Conservation (phyloP, 2,888 invertebrate species). For the Thyatira batis region DNA sequence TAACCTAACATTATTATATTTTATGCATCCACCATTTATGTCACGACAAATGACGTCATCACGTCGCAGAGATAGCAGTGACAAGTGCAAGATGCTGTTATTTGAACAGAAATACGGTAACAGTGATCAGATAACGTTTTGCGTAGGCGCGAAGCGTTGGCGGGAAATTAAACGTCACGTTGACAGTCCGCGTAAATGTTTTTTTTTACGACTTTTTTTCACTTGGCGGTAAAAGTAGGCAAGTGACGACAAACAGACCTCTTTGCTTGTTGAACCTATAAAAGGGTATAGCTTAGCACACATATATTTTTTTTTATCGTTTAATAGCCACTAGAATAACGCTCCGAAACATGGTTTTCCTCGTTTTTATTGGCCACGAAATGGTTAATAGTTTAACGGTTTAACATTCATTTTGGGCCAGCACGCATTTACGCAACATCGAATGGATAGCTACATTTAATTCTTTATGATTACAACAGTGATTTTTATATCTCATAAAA, state of each 20-base stretch:
- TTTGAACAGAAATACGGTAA: constrained; percentile 6
- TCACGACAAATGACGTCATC: constrained; percentile 16
- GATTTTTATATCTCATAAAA: not conserved
- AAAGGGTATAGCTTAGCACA: constrained; percentile 14
- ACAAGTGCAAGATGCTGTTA: constrained; percentile 1
- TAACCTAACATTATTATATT: constrained; percentile 3
- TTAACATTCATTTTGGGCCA: not conserved
- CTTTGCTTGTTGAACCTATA: constrained; percentile 28
- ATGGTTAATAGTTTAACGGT: constrained; percentile 11
- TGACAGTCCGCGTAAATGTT: constrained; percentile 37
- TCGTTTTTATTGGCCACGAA: not conserved
- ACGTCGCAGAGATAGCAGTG: not conserved
- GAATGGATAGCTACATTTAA: not conserved
- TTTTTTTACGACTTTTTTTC: constrained; percentile 26
- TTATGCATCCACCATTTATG: constrained; percentile 11
- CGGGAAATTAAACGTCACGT: constrained; percentile 50
- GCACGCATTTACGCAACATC: not conserved
- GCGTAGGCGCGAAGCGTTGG: constrained; percentile 21
- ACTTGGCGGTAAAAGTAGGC: constrained; percentile 36
- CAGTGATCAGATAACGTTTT: constrained; percentile 10
- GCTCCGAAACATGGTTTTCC: constrained; percentile 7
- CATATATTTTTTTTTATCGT: not conserved
- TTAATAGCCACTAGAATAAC: not conserved
- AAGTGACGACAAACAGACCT: too few species aligned
- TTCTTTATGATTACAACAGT: not conserved